Percentiles rank a stretch among this genome's conserved stretches.
Evolutionary conservation across 2,888 invertebrate species (phyloP).

Genomic region (Plebejus anna): DNA sequence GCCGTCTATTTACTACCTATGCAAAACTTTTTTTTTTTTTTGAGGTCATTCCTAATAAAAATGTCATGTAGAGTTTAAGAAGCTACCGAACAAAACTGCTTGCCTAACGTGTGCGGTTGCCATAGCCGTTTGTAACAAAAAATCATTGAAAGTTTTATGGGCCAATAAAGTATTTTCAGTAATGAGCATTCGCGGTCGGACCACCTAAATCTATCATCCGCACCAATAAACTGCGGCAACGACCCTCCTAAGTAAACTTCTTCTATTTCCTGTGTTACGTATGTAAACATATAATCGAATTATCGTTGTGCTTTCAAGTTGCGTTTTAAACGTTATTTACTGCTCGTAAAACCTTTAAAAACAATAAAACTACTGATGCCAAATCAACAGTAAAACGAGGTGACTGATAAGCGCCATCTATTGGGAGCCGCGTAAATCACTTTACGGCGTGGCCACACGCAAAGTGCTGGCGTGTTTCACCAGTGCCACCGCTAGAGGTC

Average conservation of each 20-base stretch:
- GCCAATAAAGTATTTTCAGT: constrained; percentile 18
- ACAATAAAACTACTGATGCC: constrained; percentile 34
- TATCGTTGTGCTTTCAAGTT: constrained; percentile 13
- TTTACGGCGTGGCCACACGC: constrained; percentile 50
- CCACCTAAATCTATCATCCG: constrained; percentile 17
- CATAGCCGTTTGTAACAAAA: not conserved
- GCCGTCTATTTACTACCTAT: no score
- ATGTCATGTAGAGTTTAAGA: no score
- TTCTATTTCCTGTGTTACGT: constrained; percentile 25
- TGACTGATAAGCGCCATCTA: constrained; percentile 61
- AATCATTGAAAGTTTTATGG: constrained; percentile 10
- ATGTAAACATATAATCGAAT: constrained; percentile 25
- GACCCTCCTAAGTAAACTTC: constrained; percentile 3
- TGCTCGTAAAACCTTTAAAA: constrained; percentile 35
- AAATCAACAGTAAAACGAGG: constrained; percentile 19
- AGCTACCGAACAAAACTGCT: not conserved
- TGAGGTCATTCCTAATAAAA: no score
- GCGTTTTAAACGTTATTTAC: constrained; percentile 31
- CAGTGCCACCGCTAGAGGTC: constrained; percentile 33
- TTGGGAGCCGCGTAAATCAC: constrained; percentile 49
- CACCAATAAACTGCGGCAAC: constrained; percentile 5
- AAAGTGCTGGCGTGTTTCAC: constrained; percentile 34
- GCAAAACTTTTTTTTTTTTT: no score
- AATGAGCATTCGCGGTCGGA: constrained; percentile 12
- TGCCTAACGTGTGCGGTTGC: not conserved